Conservation (phyloP, 2,113 vertebrate genomes). For the Gracilinanus agilis region DNA sequence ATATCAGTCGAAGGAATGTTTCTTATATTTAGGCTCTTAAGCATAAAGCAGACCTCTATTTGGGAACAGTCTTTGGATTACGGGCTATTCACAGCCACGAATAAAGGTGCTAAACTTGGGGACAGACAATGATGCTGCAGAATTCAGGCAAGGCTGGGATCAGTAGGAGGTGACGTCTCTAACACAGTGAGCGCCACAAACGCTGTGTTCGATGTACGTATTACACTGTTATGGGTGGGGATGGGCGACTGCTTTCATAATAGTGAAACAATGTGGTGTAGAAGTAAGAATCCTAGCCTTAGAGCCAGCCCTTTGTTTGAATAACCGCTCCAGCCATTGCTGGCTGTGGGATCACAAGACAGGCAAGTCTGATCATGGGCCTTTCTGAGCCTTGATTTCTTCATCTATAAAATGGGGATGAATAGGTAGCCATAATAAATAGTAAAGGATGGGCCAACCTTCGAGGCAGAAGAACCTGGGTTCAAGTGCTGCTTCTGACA, state of each 20-base stretch:
- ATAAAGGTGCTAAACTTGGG: constrained; percentile 64
- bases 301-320: not conserved
- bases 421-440: not conserved
- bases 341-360: not conserved
- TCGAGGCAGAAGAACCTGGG: not conserved
- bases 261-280: not conserved
- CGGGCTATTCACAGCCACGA: constrained; percentile 67
- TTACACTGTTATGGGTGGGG: not conserved
- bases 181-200: not conserved
- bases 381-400: not conserved
- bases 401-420: not conserved
- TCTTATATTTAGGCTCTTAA: constrained; percentile 78
- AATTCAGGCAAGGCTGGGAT: constrained; percentile 62
- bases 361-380: not conserved
- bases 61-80: constrained; percentile 74
- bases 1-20: constrained; percentile 67
- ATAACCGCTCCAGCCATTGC: not conserved
- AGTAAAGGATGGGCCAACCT: not conserved
- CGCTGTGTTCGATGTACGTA: not conserved
- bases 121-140: constrained; percentile 62
- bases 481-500: not conserved
- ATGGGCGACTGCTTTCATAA: constrained; percentile 8
- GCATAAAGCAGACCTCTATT: constrained; percentile 73
- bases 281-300: not conserved
- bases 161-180: constrained; percentile 62